Conservation (phyloP, 2,797 vertebrate species). For the Pseudochirops cupreus region DNA sequence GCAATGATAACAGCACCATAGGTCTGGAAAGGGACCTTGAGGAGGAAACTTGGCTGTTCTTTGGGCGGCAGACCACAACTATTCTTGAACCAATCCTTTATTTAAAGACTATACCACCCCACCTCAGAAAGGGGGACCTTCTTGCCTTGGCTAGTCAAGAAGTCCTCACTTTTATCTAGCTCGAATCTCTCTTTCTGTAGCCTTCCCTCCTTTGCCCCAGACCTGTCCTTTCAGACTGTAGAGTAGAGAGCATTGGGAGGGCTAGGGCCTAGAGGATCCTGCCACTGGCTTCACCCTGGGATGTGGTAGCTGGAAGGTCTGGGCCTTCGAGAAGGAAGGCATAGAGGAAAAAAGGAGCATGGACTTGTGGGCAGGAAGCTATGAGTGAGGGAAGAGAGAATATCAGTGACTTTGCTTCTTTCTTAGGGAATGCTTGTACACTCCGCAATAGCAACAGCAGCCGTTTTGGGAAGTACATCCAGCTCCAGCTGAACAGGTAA, state of each 20-base stretch:
- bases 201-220: background rate
- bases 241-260: background rate
- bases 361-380: background rate
- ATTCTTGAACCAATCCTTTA: background rate
- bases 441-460: slow-evolving; percentile 97
- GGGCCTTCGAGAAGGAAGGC: background rate
- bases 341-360: background rate
- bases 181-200: slow-evolving; percentile 15
- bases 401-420: slow-evolving; percentile 35
- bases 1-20: background rate
- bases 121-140: slow-evolving; percentile 30
- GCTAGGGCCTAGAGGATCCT: background rate
- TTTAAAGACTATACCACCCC: background rate
- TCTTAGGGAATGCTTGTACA: slow-evolving; percentile 94
- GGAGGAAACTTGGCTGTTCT: background rate
- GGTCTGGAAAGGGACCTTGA: background rate
- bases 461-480: slow-evolving; percentile 98
- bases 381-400: background rate
- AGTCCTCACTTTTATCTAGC: background rate
- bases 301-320: background rate
- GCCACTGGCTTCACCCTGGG: background rate
- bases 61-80: background rate
- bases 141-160: background rate
- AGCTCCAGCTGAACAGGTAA: slow-evolving; percentile 96
- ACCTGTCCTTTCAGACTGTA: background rate